Evolutionary conservation across 1,140 invertebrate genomes (phyloP).

Genomic region (Ceratosolen solmsi): DNA sequence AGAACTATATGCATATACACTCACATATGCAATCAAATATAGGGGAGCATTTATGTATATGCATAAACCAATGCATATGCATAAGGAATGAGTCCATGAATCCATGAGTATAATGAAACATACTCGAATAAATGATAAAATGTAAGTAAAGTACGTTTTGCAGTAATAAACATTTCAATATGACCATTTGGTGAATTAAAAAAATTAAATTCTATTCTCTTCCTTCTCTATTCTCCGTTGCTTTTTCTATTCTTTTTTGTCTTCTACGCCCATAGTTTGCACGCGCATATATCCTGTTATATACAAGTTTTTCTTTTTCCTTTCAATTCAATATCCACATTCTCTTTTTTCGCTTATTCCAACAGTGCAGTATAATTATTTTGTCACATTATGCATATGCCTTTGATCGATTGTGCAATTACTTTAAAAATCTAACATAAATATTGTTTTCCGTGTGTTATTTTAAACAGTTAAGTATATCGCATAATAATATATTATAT

Average conservation of each 20-base stretch:
- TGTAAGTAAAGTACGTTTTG: conserved; percentile 26
- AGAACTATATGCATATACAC: background rate
- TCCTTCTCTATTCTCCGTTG: background rate
- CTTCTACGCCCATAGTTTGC: background rate
- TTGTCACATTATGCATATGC: background rate
- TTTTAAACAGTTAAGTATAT: conserved; percentile 37
- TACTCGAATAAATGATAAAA: conserved; percentile 19
- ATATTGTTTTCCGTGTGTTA: background rate
- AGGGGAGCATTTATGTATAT: background rate
- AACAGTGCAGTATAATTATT: background rate
- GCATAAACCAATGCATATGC: background rate
- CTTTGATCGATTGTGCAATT: conserved; percentile 34
- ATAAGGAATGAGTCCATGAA: background rate
- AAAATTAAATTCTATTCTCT: conserved; percentile 42
- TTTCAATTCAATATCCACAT: background rate
- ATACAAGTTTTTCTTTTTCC: background rate
- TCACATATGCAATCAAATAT: background rate
- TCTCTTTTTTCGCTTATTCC: no score
- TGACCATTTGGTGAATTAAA: no score
- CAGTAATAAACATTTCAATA: no score
- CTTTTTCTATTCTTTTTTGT: background rate
- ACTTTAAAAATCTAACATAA: conserved; percentile 16
- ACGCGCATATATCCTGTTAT: background rate
- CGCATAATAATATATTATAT: background rate
- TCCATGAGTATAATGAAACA: conserved; percentile 17